Evolutionary conservation across 2,888 invertebrate genomes (phyloP).

Genomic region (Erebia ligea): DNA sequence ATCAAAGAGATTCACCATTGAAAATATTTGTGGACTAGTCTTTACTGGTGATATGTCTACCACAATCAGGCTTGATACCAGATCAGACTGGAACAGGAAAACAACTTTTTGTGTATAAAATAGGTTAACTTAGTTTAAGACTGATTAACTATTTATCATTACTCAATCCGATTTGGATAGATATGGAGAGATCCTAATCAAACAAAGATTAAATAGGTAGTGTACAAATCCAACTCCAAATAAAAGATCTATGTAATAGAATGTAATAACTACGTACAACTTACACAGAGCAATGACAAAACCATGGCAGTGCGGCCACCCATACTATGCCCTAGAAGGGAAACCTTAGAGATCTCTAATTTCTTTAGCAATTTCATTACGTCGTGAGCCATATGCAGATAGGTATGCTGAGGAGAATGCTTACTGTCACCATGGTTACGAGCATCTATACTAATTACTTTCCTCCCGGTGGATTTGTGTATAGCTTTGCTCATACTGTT

Average conservation of each 20-base stretch:
- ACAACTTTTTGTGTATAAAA: background rate
- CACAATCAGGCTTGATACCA: conserved; percentile 86
- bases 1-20: conserved; percentile 86
- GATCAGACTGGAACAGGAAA: conserved; percentile 75
- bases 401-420: conserved; percentile 89
- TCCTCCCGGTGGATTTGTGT: conserved; percentile 85
- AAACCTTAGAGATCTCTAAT: conserved; percentile 84
- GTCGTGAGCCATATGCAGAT: conserved; percentile 87
- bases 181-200: background rate
- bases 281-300: conserved; percentile 87
- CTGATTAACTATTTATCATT: background rate
- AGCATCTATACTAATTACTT: conserved; percentile 93
- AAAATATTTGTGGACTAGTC: conserved; percentile 83
- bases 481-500: conserved; percentile 91
- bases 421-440: conserved; percentile 98
- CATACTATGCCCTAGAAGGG: conserved; percentile 96
- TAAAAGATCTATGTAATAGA: background rate
- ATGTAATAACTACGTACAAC: conserved; percentile 59
- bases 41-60: conserved; percentile 89
- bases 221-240: too few species aligned
- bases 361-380: conserved; percentile 85
- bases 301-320: conserved; percentile 97
- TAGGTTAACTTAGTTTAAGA: too few species aligned
- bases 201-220: background rate
- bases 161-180: too few species aligned